Conservation (phyloP, 2,113 vertebrate genomes). For the Xenus cinereus region DNA sequence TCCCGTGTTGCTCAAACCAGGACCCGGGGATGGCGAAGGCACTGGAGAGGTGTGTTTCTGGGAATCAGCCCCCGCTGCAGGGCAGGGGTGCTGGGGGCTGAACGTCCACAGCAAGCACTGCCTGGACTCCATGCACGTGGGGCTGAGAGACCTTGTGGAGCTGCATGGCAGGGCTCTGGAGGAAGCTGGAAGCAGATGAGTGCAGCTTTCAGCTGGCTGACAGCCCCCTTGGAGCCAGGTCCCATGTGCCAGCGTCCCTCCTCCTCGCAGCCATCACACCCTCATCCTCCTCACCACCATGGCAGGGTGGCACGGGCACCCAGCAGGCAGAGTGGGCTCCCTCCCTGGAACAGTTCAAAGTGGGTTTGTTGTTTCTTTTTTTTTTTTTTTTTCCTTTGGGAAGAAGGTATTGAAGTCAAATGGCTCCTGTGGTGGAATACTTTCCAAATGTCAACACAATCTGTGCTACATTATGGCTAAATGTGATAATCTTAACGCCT, state of each 20-base stretch:
- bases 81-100: not conserved
- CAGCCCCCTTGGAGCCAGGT: not conserved
- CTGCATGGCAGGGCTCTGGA: not conserved
- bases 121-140: fast-evolving
- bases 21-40: not conserved
- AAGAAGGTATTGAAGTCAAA: slow-evolving; percentile 68
- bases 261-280: fast-evolving
- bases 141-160: not conserved
- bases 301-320: not conserved
- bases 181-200: not conserved
- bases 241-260: fast-evolving
- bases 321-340: not conserved
- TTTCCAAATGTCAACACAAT: slow-evolving; percentile 80
- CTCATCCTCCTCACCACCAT: fast-evolving
- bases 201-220: fast-evolving
- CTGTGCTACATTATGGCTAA: slow-evolving; percentile 73
- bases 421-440: slow-evolving; percentile 73
- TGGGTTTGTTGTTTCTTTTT: not conserved
- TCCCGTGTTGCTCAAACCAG: not conserved
- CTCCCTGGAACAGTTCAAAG: not conserved
- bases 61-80: not conserved
- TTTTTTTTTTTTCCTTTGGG: slow-evolving; percentile 23
- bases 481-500: slow-evolving; percentile 65
- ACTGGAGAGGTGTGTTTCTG: not conserved
- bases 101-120: not conserved